Base-by-base conservation (phyloP, 2,888 invertebrate genomes). In the Tipula confusa region DNA sequence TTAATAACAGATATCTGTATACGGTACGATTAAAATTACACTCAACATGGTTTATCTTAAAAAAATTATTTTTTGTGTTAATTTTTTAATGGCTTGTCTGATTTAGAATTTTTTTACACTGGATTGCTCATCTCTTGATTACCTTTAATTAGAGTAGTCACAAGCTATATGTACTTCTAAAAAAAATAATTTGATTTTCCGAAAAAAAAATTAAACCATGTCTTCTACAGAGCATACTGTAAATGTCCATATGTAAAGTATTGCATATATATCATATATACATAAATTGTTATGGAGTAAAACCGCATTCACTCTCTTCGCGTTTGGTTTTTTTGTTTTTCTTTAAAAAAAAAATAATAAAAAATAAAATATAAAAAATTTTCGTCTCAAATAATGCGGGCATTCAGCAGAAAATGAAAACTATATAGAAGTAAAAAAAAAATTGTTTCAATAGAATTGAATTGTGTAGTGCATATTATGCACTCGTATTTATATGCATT, bases 351-450 rank as follows among this genome's bases (percentile, higher is more conserved):
- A 36, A 36, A 36, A 36, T 9, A 36, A n/a, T n/a, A n/a, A n/a
- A 36, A 36, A 43, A 43, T n/a, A 43, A 43, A 36, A n/a, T n/a
- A n/a, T 9, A 33, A 33, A 33, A 33, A 33, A 9, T 24, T 24
- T 64, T 24, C 64, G 64, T 64, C 64, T 64, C 24, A 9, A 64
- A 64, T 64, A 64, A 64, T 64, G 64, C 64, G 64, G 64, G 64
- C 64, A 64, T 64, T 64, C 64, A 64, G 64, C 64, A 64, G 64
- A 24, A 64, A 64, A 64, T 64, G 64, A 64, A 64, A 43, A 43
- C 43, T 43, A 64, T 24, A 64, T 24, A 64, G 24, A 64, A 7
- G 24, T 48, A 48, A 48, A 43, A 43, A 43, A 43, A 43, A 48
- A 48, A 48, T 48, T 24, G 24, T 64, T 64, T 64, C 24, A 64